phyloP scores from a whole-genome alignment of 30 jellyfish, hydroid and myxozoan species.

The Phacellophora camtschatica region DNA sequence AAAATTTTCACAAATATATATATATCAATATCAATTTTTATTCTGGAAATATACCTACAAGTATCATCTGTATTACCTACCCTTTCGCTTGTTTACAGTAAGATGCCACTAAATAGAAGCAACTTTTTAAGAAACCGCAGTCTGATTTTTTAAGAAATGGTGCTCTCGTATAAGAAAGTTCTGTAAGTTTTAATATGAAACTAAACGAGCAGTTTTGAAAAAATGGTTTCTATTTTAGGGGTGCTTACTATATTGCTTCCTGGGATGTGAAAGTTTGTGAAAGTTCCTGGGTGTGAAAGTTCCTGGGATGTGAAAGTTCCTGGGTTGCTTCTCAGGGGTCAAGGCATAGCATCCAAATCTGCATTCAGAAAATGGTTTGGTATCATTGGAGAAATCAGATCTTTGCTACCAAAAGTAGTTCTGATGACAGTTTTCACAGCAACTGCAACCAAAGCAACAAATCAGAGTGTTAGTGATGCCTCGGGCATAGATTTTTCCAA shows the following conservation, averaged over 20 bases:
- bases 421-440: conserved; percentile 11
- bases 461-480: not conserved
- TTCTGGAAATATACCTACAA: not conserved
- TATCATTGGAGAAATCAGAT: conserved; percentile 2
- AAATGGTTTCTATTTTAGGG: not conserved
- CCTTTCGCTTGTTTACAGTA: not conserved
- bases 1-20: not conserved
- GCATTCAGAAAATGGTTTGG: conserved; percentile 23
- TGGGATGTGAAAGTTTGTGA: no score
- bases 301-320: no score
- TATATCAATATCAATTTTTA: no score
- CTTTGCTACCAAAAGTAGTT: not conserved
- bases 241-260: not conserved
- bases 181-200: no score
- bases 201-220: not conserved
- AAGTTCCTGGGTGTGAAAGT: no score
- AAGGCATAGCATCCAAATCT: conserved; percentile 11
- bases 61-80: not conserved
- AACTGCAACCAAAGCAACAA: conserved; percentile 35
- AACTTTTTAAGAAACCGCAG: no score
- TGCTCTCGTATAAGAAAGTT: no score
- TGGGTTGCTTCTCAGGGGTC: not conserved
- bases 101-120: not conserved
- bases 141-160: no score
- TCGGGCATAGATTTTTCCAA: not conserved